Evolutionary conservation across 2,888 invertebrate species (phyloP).

Genomic region (Cerastoderma edule): DNA sequence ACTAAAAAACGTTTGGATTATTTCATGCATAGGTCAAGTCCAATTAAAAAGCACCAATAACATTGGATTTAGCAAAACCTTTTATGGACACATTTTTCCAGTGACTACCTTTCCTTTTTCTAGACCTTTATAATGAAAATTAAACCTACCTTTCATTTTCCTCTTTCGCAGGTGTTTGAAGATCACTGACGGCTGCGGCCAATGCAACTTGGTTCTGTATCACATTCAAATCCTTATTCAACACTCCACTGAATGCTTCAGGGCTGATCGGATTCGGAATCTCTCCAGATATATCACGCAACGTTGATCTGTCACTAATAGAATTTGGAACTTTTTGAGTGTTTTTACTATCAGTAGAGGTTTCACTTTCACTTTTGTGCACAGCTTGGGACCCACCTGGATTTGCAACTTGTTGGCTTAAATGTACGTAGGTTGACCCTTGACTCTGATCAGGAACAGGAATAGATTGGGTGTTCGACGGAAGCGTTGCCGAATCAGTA

Average conservation of each 20-base stretch:
- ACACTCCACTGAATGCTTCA: constrained; percentile 29
- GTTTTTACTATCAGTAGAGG: constrained; percentile 21
- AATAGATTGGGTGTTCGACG: constrained; percentile 11
- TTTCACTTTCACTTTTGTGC: constrained; percentile 34
- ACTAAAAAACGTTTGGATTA: too few species aligned
- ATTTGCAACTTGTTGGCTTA: constrained; percentile 54
- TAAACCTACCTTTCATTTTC: constrained; percentile 54
- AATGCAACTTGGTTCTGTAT: constrained; percentile 52
- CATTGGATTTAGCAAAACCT: too few species aligned
- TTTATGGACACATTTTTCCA: too few species aligned
- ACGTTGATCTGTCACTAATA: constrained; percentile 18
- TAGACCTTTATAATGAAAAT: too few species aligned
- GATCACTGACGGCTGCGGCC: constrained; percentile 53
- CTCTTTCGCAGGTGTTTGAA: constrained; percentile 48
- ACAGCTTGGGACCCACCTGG: constrained; percentile 42
- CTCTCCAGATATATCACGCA: background rate
- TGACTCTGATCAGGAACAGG: constrained; percentile 40
- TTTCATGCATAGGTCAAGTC: too few species aligned
- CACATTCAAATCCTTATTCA: constrained; percentile 57
- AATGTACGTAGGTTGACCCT: constrained; percentile 53
- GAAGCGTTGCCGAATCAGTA: constrained; percentile 22
- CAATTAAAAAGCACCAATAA: too few species aligned
- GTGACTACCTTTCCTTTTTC: too few species aligned
- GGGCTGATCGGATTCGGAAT: constrained; percentile 1
- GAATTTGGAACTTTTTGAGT: constrained; percentile 31